phyloP scores from a whole-genome alignment of 2,113 vertebrate genomes.

The Podilymbus podiceps region DNA sequence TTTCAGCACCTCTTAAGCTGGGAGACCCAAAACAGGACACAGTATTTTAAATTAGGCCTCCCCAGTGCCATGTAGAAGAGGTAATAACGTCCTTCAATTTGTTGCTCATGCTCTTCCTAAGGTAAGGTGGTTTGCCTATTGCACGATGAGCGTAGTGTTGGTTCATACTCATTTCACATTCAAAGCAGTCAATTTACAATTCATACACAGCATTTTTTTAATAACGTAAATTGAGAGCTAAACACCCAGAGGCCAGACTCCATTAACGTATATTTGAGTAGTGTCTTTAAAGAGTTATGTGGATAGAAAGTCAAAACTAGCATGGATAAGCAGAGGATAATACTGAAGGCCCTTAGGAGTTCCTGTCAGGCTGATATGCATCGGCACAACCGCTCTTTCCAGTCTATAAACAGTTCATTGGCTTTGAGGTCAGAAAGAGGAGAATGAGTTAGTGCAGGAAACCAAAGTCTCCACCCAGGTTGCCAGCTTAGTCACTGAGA shows the following conservation, averaged over 20 bases:
- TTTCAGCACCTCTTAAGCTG: background rate
- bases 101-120: background rate
- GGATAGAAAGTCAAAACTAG: background rate
- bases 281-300: background rate
- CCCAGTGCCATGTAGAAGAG: background rate
- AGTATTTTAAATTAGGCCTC: background rate
- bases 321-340: background rate
- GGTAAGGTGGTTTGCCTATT: background rate
- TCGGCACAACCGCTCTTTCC: background rate
- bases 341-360: background rate
- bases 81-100: background rate
- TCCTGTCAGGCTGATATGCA: background rate
- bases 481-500: background rate
- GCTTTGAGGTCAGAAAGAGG: background rate
- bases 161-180: background rate
- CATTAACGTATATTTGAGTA: background rate
- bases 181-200: slow-evolving; percentile 7
- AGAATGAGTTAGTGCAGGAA: background rate
- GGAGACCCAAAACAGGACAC: background rate
- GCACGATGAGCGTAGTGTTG: background rate
- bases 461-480: background rate
- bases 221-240: background rate
- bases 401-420: background rate
- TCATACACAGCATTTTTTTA: background rate
- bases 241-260: background rate